These are phyloP conservation scores for Saguinus midas DNA, from an alignment of 2,113 vertebrate species.

Conservation along the genomic window DNA sequence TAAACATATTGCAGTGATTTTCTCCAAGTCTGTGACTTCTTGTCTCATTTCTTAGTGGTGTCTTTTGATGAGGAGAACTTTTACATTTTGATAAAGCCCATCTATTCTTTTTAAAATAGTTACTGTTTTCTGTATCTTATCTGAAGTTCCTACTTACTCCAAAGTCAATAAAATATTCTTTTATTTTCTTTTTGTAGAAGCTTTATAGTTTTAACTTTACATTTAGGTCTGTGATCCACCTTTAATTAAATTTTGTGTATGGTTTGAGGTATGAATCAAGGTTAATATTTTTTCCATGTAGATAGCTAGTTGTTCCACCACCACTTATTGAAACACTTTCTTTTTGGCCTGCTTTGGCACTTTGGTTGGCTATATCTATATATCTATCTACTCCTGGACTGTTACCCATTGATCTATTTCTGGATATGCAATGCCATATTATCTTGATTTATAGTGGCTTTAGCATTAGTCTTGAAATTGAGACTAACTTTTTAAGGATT, in stretches of 20 bases:
- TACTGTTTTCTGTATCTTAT: background rate
- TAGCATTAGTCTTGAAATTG: background rate
- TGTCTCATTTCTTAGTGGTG: background rate
- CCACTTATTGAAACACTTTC: background rate
- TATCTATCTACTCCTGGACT: background rate
- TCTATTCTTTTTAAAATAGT: background rate
- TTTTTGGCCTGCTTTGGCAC: background rate
- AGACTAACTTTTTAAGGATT: background rate
- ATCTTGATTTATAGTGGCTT: background rate
- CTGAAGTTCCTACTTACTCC: background rate
- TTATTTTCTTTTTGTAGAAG: background rate
- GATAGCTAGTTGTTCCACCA: background rate
- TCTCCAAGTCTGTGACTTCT: background rate
- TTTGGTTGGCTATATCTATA: background rate
- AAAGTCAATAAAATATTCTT: background rate
- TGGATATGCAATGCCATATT: accelerated
- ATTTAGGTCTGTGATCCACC: background rate
- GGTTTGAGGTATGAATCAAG: background rate
- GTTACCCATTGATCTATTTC: background rate
- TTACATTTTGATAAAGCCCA: background rate
- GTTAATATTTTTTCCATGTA: too few species aligned
- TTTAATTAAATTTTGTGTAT: background rate
- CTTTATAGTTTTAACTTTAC: background rate
- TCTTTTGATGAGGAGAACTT: background rate
- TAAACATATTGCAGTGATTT: background rate